Conservation (phyloP, 35 echinoderm and acorn worm species). For the Ophiothrix spiculata region DNA sequence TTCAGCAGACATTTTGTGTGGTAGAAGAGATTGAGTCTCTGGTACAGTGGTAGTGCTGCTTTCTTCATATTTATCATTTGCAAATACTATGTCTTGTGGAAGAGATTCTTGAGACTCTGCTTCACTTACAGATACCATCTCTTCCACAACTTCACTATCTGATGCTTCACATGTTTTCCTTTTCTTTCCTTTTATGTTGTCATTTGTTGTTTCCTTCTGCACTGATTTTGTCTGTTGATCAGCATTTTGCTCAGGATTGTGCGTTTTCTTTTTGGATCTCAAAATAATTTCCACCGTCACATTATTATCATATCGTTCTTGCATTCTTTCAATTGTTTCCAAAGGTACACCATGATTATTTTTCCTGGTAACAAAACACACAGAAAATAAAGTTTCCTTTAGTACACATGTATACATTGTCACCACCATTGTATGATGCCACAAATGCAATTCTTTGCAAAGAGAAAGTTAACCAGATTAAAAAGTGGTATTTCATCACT, state of each 20-base stretch:
- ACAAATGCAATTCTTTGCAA: too few relatives aligned
- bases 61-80: background rate
- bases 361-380: constrained; percentile 36
- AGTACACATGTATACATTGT: too few relatives aligned
- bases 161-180: background rate
- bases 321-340: constrained; percentile 49
- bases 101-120: too few relatives aligned
- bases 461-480: too few relatives aligned
- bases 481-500: too few relatives aligned
- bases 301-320: constrained; percentile 57
- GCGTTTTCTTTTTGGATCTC: constrained; percentile 20
- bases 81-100: background rate
- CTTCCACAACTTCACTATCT: background rate
- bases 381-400: too few relatives aligned
- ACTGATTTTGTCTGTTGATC: background rate
- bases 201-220: background rate
- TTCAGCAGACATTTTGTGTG: background rate
- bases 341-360: constrained; percentile 67
- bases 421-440: too few relatives aligned
- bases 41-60: background rate
- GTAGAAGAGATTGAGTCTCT: background rate
- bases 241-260: background rate
- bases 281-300: constrained; percentile 50
- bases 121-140: background rate
- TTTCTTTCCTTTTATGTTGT: background rate